Evolutionary conservation across 2,888 invertebrate genomes (phyloP).

Genomic region (Lepidonotus clava): DNA sequence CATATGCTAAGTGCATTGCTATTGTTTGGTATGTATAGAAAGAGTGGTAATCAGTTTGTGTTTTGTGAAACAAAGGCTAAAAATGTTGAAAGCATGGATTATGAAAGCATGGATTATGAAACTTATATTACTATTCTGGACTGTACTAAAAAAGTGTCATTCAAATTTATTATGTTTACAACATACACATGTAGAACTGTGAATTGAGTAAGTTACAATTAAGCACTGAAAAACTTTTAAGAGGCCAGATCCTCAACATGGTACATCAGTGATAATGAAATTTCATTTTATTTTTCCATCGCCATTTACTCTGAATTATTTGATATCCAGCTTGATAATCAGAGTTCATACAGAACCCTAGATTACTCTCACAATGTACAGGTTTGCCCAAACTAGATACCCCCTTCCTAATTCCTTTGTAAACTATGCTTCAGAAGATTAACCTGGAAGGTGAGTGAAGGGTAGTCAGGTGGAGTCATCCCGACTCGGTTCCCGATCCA

Average conservation of each 20-base stretch:
- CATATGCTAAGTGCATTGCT: neutral
- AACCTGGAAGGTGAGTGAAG: slow-evolving; percentile 82
- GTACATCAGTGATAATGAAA: neutral
- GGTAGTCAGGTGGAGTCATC: slow-evolving; percentile 72
- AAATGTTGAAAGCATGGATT: too few relatives aligned
- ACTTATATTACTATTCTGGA: too few relatives aligned
- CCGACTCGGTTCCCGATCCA: slow-evolving; percentile 86
- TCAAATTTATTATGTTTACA: too few relatives aligned
- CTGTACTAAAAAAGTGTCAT: too few relatives aligned
- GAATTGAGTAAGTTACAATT: too few relatives aligned
- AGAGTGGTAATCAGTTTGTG: neutral
- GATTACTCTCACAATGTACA: neutral
- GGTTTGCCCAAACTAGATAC: neutral
- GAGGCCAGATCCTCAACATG: neutral
- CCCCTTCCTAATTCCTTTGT: neutral
- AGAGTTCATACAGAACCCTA: neutral
- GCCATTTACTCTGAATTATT: neutral
- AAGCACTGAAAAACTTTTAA: too few relatives aligned
- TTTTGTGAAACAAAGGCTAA: too few relatives aligned
- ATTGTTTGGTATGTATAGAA: neutral
- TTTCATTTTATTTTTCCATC: neutral
- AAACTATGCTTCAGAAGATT: slow-evolving; percentile 42
- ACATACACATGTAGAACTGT: too few relatives aligned
- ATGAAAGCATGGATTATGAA: too few relatives aligned
- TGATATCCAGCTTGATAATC: neutral